These are phyloP conservation scores for Manduca sexta DNA, from an alignment of 1,140 invertebrate genomes.

Conservation along the genomic window DNA sequence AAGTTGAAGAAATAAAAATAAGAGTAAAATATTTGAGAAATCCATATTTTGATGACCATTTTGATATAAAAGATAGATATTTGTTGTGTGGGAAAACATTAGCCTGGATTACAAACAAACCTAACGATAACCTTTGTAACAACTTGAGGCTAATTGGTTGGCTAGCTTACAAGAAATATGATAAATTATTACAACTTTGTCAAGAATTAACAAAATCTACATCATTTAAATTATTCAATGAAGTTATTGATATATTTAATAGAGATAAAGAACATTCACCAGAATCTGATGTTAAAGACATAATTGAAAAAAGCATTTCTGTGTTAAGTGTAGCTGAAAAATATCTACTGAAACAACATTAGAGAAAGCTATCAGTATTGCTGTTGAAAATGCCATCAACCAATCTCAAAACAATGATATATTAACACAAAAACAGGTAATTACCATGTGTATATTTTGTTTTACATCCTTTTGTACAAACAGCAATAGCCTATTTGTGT, in stretches of 20 bases:
- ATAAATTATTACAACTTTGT: constrained; percentile 67
- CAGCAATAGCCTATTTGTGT: too few relatives aligned
- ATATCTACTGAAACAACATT: constrained; percentile 33
- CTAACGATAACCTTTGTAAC: constrained; percentile 73
- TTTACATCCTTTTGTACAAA: too few relatives aligned
- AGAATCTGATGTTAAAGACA: constrained; percentile 32
- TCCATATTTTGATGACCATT: constrained; percentile 89
- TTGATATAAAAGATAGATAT: constrained; percentile 82
- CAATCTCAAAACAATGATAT: constrained; percentile 74
- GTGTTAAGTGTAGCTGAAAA: constrained; percentile 27
- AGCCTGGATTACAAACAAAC: constrained; percentile 73
- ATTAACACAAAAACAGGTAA: constrained; percentile 71
- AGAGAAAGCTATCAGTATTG: constrained; percentile 65
- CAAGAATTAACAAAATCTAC: constrained; percentile 33
- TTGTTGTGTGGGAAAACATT: constrained; percentile 87
- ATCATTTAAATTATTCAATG: constrained; percentile 41
- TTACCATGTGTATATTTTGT: too few relatives aligned
- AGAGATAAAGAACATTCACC: constrained; percentile 22
- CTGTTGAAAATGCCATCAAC: constrained; percentile 72
- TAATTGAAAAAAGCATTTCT: constrained; percentile 35
- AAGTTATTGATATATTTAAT: constrained; percentile 43
- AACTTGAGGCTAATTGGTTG: constrained; percentile 82
- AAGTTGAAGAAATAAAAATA: constrained; percentile 82
- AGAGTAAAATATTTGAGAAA: constrained; percentile 87
- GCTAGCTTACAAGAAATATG: constrained; percentile 79